Percentiles rank a stretch among this genome's conserved stretches.
Conservation (phyloP, 2,888 invertebrate species). For the Allolobophora icterica region DNA sequence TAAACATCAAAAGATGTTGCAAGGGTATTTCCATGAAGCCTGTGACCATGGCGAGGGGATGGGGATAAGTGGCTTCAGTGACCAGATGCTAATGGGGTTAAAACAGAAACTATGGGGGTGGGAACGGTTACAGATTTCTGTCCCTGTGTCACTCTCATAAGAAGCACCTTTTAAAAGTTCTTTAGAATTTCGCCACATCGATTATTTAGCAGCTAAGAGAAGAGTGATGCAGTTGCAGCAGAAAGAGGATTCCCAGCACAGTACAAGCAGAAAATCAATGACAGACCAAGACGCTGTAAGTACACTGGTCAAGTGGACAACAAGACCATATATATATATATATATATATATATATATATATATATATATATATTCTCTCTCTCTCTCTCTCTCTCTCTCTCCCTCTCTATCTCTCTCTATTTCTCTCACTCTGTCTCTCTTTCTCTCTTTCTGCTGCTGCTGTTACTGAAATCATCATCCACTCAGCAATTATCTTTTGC, state of each 20-base stretch:
- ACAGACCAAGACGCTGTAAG: background rate
- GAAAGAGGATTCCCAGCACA: background rate
- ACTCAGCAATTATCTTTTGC: too few relatives aligned
- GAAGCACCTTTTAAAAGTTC: background rate
- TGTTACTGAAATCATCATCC: background rate
- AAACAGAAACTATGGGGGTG: background rate
- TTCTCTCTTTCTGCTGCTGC: background rate
- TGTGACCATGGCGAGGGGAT: background rate
- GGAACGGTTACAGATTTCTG: background rate
- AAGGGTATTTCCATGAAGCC: background rate
- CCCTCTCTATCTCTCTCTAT: too few relatives aligned
- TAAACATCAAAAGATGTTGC: background rate
- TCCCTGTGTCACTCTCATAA: background rate
- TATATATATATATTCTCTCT: too few relatives aligned
- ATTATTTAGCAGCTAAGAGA: background rate
- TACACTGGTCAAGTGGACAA: conserved; percentile 17
- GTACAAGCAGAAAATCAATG: background rate
- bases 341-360: too few relatives aligned
- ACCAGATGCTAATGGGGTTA: background rate
- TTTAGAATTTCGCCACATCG: background rate
- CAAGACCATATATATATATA: too few relatives aligned
- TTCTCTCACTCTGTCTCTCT: too few relatives aligned
- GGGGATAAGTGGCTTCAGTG: background rate
- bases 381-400: too few relatives aligned
- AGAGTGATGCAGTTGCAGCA: background rate